Base-by-base conservation (phyloP, 2,888 invertebrate genomes). In the Xanthostigma xanthostigma region DNA sequence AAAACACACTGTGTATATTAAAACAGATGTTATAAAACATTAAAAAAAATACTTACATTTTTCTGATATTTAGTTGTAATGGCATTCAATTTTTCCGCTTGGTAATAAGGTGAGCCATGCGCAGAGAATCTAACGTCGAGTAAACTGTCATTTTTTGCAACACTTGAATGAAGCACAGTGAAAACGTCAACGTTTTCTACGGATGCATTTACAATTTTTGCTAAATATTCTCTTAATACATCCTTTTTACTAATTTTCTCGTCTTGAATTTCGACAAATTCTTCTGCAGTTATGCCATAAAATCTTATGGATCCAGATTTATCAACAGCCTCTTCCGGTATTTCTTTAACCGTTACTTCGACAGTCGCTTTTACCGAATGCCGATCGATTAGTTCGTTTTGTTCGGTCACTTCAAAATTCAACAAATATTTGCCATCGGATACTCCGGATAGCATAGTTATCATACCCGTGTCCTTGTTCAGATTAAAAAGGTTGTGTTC, bases 221-320 rank as follows among this genome's bases (percentile, higher is more conserved):
- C 76, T 46, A 90, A 63, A 44, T 74, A 68, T 34, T 70, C 65
- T 52, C 74, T 74, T 11, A 75, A 56, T 8, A 79, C 71, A 57
- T 86, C 84, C 61, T 84, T 85, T 59, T 79, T 83, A 63, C 86
- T 90, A 35, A 73, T 38, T 35, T 53, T 67, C 36, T 77, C 77
- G 27, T 27, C 27, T 6, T 27, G 70, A 8, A 74, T 72, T 47
- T 75, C 71, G 42, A 96, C 81, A 62, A 96, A 94, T 51, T 91
- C 81, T 60, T 93, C 92, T 43, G 87, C 87, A 4, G 81, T 85
- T 14, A 86, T 74, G 47, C 88, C 87, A 38, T 76, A 67, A 58
- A 93, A 81, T 13, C 95, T 75, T 46, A 96, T 80, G 0, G 95
- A 95, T 0, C 95, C 96, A 1, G 94, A 93, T 62, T 86, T 93